Base-by-base conservation (phyloP, 2,888 invertebrate species). In the Dione vanillae region DNA sequence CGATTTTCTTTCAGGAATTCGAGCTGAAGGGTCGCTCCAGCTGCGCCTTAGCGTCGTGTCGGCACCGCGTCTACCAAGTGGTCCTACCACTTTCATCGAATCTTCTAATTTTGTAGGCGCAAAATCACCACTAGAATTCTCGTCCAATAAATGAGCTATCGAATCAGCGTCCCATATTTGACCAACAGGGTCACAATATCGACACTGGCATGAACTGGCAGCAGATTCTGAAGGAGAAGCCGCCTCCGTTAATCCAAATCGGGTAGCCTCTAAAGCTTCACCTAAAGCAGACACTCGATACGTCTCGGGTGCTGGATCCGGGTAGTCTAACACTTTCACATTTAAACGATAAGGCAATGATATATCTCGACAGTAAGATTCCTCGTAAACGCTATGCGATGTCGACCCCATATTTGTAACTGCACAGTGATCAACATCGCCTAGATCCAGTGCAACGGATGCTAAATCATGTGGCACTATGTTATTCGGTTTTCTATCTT, bases 401-500 rank as follows among this genome's bases (percentile, higher is more conserved):
- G 83, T 78, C 40, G 81, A 76, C 65, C 85, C 79, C 78, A 92
- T 85, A 72, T 86, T 86, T 65, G 89, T 84, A 82, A 89, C 85
- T 78, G 85, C 83, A 87, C 92, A 93, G 84, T 91, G 89, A 76
- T 92, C 91, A 70, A 91, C 87, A 79, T 92, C 93, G 71, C 88
- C 88, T 58, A 92, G 85, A 79, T 92, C 93, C 80, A 93, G 83
- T 76, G 80, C 80, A 74, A 82, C 82, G 70, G 88, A 79, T 70
- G 89, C 82, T 82, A 92, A 85, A 79, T 93, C 93, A 76, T 93
- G 93, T 75, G 91, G 85, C 79, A 84, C 84, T 69, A 94, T 93
- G 78, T 92, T 94, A 76, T 94, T 92, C 45, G 97, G 96, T 89
- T 97, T 97, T 78, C 97, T 94, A 85, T 97, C 97, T 89, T 97